A percentile compares a stretch with the other conserved stretches of the same genome.
phyloP scores from a whole-genome alignment of 2,113 vertebrate species.

The Aix galericulata region DNA sequence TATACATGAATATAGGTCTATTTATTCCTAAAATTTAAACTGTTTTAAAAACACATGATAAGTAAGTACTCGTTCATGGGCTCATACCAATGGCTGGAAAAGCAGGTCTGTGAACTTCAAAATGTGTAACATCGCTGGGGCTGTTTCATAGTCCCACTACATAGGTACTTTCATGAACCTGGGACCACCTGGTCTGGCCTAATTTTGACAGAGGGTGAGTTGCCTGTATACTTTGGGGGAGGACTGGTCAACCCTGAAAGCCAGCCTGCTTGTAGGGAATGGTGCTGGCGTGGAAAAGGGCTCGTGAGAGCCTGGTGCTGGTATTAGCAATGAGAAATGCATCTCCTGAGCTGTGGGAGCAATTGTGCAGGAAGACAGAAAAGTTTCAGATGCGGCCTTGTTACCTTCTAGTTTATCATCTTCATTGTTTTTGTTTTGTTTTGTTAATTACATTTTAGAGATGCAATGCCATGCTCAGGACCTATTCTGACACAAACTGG shows the following conservation, averaged over 20 bases:
- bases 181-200: too few species aligned
- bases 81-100: not conserved
- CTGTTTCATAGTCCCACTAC: not conserved
- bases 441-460: not conserved
- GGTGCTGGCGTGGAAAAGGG: not conserved
- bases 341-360: not conserved
- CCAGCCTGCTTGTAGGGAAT: not conserved
- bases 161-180: not conserved
- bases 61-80: not conserved
- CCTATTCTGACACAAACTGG: not conserved
- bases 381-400: not conserved
- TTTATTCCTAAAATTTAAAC: not conserved
- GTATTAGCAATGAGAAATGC: not conserved
- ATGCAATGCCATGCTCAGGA: not conserved
- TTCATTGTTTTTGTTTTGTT: too few species aligned
- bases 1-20: not conserved
- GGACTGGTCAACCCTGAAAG: not conserved
- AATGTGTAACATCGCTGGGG: not conserved
- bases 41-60: not conserved
- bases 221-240: not conserved
- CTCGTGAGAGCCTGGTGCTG: not conserved
- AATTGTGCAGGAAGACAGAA: not conserved
- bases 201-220: too few species aligned
- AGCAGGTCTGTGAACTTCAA: not conserved
- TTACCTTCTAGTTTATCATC: not conserved